These are phyloP conservation scores for Halcyon chelicuti DNA, from an alignment of 2,797 vertebrate genomes.

Conservation along the genomic window DNA sequence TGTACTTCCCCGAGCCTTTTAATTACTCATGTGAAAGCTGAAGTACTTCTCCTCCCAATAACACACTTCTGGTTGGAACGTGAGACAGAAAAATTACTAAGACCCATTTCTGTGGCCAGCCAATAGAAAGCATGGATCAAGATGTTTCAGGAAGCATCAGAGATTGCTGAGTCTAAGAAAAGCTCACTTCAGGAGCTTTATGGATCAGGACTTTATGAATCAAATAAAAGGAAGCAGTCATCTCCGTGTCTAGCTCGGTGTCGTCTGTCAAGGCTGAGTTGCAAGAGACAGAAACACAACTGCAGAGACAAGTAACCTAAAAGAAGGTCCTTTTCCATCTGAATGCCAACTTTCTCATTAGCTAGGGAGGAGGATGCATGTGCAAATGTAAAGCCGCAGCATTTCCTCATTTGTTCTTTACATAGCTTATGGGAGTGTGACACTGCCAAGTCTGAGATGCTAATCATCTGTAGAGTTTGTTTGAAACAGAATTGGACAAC, in stretches of 20 bases:
- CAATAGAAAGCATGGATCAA: not conserved
- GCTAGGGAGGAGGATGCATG: not conserved
- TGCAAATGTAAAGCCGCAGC: not conserved
- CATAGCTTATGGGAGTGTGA: not conserved
- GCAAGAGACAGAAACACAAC: not conserved
- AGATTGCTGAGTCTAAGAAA: not conserved
- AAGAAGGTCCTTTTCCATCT: not conserved
- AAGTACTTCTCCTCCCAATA: not conserved
- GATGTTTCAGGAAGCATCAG: not conserved
- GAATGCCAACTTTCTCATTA: not conserved
- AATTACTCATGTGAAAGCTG: not conserved
- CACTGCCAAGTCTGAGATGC: not conserved
- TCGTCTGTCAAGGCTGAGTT: not conserved
- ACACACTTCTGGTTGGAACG: not conserved
- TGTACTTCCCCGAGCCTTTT: not conserved
- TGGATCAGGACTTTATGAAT: not conserved
- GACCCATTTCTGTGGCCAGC: not conserved
- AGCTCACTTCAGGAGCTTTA: not conserved
- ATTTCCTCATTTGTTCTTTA: not conserved
- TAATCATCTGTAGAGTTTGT: not conserved
- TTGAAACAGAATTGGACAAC: not conserved
- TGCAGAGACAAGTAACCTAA: not conserved
- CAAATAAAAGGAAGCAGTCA: not conserved
- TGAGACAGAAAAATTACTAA: not conserved
- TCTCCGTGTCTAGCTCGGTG: not conserved